phyloP scores from a whole-genome alignment of 2,888 invertebrate genomes.

The Morinoia aosen region DNA sequence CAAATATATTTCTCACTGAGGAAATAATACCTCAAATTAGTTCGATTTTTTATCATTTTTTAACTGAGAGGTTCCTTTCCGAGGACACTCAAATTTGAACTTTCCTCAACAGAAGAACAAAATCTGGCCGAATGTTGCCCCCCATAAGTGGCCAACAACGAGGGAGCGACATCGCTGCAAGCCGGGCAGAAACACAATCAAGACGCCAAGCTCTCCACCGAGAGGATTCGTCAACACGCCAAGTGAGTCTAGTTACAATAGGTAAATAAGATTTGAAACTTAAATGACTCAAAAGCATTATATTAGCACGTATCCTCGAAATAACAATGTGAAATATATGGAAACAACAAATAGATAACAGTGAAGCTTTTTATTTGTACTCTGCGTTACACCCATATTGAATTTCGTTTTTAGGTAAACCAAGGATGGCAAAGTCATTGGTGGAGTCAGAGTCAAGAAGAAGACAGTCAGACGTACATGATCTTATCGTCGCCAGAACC shows the following conservation, averaged over 20 bases:
- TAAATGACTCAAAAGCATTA: neutral
- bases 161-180: neutral
- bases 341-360: neutral
- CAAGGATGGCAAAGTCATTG: constrained; percentile 32
- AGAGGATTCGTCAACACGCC: neutral
- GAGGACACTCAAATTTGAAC: neutral
- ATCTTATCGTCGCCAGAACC: constrained; percentile 32
- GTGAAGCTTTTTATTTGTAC: neutral
- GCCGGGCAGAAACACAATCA: neutral
- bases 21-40: too few relatives aligned
- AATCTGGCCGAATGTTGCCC: constrained; percentile 48
- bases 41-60: neutral
- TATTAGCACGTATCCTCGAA: neutral
- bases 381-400: neutral
- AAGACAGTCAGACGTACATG: constrained; percentile 39
- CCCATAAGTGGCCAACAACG: constrained; percentile 3
- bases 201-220: neutral
- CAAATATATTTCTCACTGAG: too few relatives aligned
- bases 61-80: neutral
- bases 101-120: constrained; percentile 46
- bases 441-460: constrained; percentile 52
- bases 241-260: neutral
- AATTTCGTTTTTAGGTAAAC: neutral
- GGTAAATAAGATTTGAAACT: neutral
- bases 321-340: neutral